phyloP scores from a whole-genome alignment of 2,113 vertebrate species.

The Gobius niger region DNA sequence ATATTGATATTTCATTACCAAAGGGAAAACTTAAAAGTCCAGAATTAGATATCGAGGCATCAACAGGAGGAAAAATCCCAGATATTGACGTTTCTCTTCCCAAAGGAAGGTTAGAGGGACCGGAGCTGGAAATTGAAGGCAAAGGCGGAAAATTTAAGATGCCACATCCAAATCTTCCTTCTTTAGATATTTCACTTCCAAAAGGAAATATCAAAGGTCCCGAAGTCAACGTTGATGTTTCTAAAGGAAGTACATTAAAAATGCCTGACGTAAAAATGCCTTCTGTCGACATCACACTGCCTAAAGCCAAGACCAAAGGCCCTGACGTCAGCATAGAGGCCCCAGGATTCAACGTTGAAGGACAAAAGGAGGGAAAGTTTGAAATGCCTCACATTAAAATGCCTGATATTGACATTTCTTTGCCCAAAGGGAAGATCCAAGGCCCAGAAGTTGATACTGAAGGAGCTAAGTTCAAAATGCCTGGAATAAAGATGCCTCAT shows the following conservation, averaged over 20 bases:
- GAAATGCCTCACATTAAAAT: conserved; percentile 47
- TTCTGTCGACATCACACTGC: conserved; percentile 24
- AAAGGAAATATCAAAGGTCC: conserved; percentile 49
- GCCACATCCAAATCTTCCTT: conserved; percentile 49
- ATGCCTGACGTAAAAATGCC: neutral
- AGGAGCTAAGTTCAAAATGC: conserved; percentile 40
- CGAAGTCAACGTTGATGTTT: neutral
- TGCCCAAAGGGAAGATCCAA: conserved; percentile 37
- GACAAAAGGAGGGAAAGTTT: conserved; percentile 42
- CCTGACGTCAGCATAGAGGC: no score
- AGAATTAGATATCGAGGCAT: no score
- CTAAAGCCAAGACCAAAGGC: conserved; percentile 25
- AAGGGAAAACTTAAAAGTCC: no score
- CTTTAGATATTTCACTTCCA: conserved; percentile 29
- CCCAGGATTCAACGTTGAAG: neutral
- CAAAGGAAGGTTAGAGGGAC: conserved; percentile 33
- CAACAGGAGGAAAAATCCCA: conserved; percentile 54
- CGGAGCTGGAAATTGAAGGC: conserved; percentile 33
- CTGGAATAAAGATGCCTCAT: conserved; percentile 54
- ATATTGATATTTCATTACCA: no score
- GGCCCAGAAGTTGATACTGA: conserved; percentile 36
- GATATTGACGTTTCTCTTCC: conserved; percentile 37
- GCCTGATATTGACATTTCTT: conserved; percentile 61
- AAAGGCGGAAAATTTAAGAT: conserved; percentile 27
- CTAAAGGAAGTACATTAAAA: neutral